These are phyloP conservation scores for Passerculus sandwichensis DNA, from an alignment of 2,797 vertebrate genomes.

Conservation along the genomic window DNA sequence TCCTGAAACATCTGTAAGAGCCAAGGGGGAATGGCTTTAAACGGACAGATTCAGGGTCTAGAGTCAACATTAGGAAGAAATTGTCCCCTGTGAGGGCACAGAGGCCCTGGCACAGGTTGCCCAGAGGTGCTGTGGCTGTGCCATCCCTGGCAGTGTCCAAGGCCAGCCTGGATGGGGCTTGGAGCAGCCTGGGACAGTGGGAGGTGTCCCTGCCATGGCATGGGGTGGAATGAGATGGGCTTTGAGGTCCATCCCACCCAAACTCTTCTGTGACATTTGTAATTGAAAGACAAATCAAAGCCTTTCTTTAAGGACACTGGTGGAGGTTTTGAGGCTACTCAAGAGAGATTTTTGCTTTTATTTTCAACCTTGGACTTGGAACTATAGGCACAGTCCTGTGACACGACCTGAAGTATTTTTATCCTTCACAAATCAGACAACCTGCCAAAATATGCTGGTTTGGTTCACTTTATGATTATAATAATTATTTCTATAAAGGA, in stretches of 20 bases:
- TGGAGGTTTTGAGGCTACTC: not conserved
- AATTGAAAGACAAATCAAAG: not conserved
- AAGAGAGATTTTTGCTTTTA: not conserved
- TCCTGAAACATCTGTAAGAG: not conserved
- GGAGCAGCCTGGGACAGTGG: not conserved
- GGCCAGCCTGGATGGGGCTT: fast-evolving
- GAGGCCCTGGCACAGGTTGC: not conserved
- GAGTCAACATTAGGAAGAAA: not conserved
- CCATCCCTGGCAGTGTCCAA: not conserved
- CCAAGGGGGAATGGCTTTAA: not conserved
- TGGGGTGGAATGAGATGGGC: too few relatives aligned
- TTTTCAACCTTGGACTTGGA: not conserved
- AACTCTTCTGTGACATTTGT: not conserved
- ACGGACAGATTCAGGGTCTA: not conserved
- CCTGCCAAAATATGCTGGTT: not conserved
- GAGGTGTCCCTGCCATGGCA: not conserved
- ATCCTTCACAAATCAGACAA: not conserved
- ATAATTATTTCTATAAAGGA: not conserved
- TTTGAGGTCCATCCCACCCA: not conserved
- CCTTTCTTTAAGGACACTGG: not conserved
- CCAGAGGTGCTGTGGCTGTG: not conserved
- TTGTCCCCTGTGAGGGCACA: not conserved
- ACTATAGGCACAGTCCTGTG: not conserved
- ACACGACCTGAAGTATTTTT: not conserved
- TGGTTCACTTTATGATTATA: not conserved